Base-by-base conservation (phyloP, 2,797 vertebrate species). In the Acanthornis magna region DNA sequence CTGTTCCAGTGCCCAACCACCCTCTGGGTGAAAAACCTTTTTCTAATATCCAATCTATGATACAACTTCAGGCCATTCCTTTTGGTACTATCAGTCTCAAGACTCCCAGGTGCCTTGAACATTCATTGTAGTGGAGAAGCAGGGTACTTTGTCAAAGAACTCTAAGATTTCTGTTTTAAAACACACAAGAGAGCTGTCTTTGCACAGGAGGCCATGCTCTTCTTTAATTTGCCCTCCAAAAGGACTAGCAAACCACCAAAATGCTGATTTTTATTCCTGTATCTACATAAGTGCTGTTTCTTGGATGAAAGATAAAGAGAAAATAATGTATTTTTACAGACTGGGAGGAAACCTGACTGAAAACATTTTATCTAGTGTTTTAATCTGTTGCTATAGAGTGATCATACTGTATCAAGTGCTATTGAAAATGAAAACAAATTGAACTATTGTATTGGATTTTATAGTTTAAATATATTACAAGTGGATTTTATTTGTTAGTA, bases 31-130 rank as follows among this genome's bases (percentile, higher is more conserved):
- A 36, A 67, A 15, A 60, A 53, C 2, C 0, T n/a, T 45, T 60
- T 20, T 5, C n/a, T 53, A n/a, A 53, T 29, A 61, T 7, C n/a
- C n/a, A 47, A 14, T 29, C n/a, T 29, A 9, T 29, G 20, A 25
- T 23, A 14, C 23, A 53, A 3, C 23, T 4, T n/a, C 40, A 76
- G 40, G 16, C 63, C 40, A 20, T 5, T 29, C 16, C 40, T 21
- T 54, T 1, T 0, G 25, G 21, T 54, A 21, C 65, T 86, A 34
- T 62, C 25, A 10, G 13, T 34, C 48, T 34, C 48, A 26, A 40
- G 40, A 21, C 25, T 25, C 19, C 10, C 3, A 1, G 20, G 11
- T 4, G 5, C 54, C 29, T 62, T 70, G 25, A 62, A 40, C 0
- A 0, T 40, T 30, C 48, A 18, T 10, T 26, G 20, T 8, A 62